Conservation (phyloP, 2,113 vertebrate genomes). For the Mus spicilegus region DNA sequence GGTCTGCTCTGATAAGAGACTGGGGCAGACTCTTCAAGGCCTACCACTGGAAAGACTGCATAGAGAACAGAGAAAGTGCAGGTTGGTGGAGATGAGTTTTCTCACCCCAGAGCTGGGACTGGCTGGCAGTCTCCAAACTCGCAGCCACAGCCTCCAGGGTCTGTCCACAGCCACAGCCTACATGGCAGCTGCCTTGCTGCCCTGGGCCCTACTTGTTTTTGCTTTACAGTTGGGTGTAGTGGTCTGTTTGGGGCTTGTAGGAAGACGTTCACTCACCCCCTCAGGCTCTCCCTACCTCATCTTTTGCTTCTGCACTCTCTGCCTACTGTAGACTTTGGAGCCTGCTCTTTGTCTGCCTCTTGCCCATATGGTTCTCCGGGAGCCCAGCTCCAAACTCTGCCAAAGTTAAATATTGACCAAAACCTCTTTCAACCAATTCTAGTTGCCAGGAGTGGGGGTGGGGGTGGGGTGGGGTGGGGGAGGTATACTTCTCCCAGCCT, state of each 20-base stretch:
- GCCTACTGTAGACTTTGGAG: conserved; percentile 67
- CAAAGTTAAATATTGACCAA: conserved; percentile 87
- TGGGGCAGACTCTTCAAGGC: conserved; percentile 7
- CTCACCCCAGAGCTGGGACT: conserved; percentile 17
- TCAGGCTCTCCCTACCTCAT: not conserved
- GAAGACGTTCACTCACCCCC: conserved; percentile 10
- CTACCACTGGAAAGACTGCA: conserved; percentile 46
- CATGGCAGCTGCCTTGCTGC: not conserved
- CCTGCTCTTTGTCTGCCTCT: conserved; percentile 85
- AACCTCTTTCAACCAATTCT: conserved; percentile 50
- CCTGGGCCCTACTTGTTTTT: conserved; percentile 60
- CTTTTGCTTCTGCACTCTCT: conserved; percentile 74
- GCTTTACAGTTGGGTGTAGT: not conserved
- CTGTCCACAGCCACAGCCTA: conserved; percentile 11
- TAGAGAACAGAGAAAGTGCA: not conserved
- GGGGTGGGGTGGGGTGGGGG: not conserved
- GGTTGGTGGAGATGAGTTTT: not conserved
- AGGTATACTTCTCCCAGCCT: not conserved
- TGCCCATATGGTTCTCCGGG: conserved; percentile 73
- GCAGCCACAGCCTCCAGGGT: conserved; percentile 9
- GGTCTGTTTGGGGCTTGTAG: conserved; percentile 14
- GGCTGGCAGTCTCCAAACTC: not conserved
- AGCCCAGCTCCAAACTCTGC: conserved; percentile 72
- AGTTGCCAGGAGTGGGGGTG: not conserved
- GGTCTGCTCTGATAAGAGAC: not conserved